Percentiles rank a stretch among this genome's conserved stretches.
phyloP scores from a whole-genome alignment of 2,113 vertebrate species.

The Protobothrops flavoviridis region DNA sequence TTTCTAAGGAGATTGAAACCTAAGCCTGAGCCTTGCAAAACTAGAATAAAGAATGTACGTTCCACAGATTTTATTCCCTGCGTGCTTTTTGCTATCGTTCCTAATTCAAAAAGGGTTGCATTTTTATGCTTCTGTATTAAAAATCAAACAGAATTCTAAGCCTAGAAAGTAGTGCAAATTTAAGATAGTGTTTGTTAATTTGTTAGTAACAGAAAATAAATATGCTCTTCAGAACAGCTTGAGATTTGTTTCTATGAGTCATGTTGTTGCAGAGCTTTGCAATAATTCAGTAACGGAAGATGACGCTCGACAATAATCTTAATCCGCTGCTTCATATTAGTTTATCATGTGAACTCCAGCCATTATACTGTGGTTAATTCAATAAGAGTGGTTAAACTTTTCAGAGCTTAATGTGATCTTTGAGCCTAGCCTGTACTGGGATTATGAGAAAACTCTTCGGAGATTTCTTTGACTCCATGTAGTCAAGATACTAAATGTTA shows the following conservation, averaged over 20 bases:
- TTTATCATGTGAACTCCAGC: background rate
- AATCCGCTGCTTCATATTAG: background rate
- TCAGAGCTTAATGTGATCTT: background rate
- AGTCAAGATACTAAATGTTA: background rate
- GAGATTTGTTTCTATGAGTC: background rate
- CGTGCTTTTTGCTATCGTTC: background rate
- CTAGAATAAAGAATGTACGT: background rate
- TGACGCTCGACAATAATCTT: background rate
- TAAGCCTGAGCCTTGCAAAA: background rate
- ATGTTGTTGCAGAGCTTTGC: background rate
- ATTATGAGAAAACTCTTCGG: background rate
- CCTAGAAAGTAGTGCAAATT: background rate
- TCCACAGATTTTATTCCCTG: background rate
- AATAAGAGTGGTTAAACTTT: background rate
- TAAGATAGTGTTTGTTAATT: background rate
- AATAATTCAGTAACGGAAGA: background rate
- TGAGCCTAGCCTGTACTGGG: background rate
- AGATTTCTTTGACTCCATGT: background rate
- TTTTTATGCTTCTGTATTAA: background rate
- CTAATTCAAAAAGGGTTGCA: background rate
- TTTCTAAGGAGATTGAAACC: background rate
- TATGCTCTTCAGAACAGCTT: no score
- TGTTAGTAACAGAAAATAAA: background rate
- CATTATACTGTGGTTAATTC: background rate
- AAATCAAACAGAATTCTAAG: background rate